Evolutionary conservation across 2,113 vertebrate genomes (phyloP).

Genomic region (Junco hyemalis): DNA sequence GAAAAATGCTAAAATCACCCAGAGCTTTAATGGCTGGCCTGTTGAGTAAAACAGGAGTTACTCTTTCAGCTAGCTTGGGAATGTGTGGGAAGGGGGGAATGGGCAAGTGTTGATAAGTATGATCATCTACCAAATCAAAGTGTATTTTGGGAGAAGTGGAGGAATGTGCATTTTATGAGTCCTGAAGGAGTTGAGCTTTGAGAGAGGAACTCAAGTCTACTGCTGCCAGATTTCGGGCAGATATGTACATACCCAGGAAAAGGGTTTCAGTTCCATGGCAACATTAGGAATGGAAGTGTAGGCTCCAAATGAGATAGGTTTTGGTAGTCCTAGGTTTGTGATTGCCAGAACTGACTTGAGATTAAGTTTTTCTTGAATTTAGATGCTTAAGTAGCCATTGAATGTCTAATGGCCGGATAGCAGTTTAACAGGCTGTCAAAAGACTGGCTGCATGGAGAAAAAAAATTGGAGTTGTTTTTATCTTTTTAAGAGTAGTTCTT

Average conservation of each 20-base stretch:
- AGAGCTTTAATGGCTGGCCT: neutral
- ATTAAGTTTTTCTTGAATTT: neutral
- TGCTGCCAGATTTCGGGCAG: constrained; percentile 7
- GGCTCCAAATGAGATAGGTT: neutral
- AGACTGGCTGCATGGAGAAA: neutral
- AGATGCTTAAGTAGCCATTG: neutral
- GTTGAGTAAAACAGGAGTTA: neutral
- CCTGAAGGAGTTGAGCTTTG: constrained; percentile 22
- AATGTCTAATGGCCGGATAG: neutral
- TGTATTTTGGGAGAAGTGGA: neutral
- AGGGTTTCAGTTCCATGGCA: neutral
- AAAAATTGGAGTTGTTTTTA: neutral
- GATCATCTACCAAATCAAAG: neutral
- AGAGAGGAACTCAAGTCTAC: neutral
- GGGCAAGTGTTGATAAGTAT: neutral
- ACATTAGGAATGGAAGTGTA: neutral
- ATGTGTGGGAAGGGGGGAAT: neutral
- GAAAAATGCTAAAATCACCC: neutral
- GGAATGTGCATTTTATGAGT: constrained; percentile 27
- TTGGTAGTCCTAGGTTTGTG: neutral
- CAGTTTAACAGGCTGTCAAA: neutral
- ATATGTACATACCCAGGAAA: neutral
- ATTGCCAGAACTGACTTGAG: neutral
- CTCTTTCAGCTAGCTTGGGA: neutral
- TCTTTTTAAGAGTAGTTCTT: neutral